phyloP scores from a whole-genome alignment of 1,140 invertebrate genomes.

The Schmidtea mediterranea region DNA sequence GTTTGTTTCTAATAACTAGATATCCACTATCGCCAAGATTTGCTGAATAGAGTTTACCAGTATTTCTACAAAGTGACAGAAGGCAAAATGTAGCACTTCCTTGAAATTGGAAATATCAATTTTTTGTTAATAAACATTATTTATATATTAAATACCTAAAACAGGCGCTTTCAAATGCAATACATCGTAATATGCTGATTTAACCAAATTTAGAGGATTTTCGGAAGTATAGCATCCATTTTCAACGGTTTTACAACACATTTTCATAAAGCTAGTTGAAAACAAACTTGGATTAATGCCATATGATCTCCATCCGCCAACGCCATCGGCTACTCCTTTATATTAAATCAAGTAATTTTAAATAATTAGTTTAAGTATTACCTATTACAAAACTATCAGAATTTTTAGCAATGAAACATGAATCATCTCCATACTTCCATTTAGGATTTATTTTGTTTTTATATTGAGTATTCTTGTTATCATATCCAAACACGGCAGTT shows the following conservation, averaged over 20 bases:
- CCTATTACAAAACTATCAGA: constrained; percentile 65
- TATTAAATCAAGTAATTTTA: constrained; percentile 11
- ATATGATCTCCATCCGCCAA: constrained; percentile 81
- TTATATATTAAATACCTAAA: constrained; percentile 35
- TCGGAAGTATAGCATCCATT: constrained; percentile 51
- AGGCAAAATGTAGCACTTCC: constrained; percentile 90
- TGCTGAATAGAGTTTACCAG: constrained; percentile 60
- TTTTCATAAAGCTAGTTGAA: constrained; percentile 63
- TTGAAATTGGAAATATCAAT: constrained; percentile 23
- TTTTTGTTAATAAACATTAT: constrained; percentile 4
- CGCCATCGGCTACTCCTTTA: constrained; percentile 78
- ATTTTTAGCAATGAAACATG: constrained; percentile 65
- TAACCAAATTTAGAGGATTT: constrained; percentile 40
- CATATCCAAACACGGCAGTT: too few relatives aligned
- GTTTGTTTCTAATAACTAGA: constrained; percentile 50
- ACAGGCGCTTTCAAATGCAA: constrained; percentile 65
- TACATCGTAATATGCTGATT: constrained; percentile 44
- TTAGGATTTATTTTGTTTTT: constrained; percentile 20
- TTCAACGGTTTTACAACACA: constrained; percentile 61
- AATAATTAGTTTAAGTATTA: constrained; percentile 33
- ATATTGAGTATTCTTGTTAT: too few relatives aligned
- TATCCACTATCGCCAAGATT: constrained; percentile 97
- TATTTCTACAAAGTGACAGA: constrained; percentile 60
- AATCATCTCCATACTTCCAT: constrained; percentile 74
- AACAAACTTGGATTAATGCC: constrained; percentile 90